Evolutionary conservation across 2,888 invertebrate species (phyloP), one percentile per base, ranked within the genome.

Genomic region (Acrocyrtus sp.): DNA sequence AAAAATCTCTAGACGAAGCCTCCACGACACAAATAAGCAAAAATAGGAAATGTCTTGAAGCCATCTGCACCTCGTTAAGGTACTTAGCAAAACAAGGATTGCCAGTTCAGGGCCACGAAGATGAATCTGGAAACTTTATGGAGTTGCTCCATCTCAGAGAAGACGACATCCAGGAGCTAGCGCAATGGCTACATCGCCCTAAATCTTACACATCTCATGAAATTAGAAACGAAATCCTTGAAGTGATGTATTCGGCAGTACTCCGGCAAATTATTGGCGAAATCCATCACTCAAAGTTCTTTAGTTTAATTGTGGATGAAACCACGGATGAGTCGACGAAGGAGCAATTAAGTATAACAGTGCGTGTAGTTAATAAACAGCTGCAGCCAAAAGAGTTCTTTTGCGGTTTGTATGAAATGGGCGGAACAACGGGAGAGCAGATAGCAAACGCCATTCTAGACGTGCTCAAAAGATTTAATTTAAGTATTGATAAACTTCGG

Each of bases 221-320:
- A 2, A 41, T 63, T 34, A 50, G 43, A 50, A 53, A 63, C n/a
- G 63, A 63, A 26, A 41, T 63, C 24, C 1, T 53, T 12, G 3
- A 51, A 34, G 43, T 63, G 10, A 39, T 39, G 10, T 39, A 10
- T 15, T 12, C 10, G 6, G 17, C n/a, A 8, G 17, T 48, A 19
- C 17, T 48, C 6, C 6, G 48, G 17, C 6, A 19, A 17, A 48
- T 48, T 12, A n/a, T 48, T 8, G 8, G 21, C 10, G 21, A 27
- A 47, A 45, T 65, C 1, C 24, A 54, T 10, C 3, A 26, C 2
- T 3, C 41, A 24, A 21, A 24, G 6, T 1, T 22, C 4, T 69
- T 53, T 39, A 69, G 69, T 22, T 19, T 69, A 5, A 69, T 69
- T 21, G 53, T 62, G 1, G 69, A 69, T n/a, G 62, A 69, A 24